phyloP scores from a whole-genome alignment of 2,113 vertebrate species.

The Antidorcas marsupialis region DNA sequence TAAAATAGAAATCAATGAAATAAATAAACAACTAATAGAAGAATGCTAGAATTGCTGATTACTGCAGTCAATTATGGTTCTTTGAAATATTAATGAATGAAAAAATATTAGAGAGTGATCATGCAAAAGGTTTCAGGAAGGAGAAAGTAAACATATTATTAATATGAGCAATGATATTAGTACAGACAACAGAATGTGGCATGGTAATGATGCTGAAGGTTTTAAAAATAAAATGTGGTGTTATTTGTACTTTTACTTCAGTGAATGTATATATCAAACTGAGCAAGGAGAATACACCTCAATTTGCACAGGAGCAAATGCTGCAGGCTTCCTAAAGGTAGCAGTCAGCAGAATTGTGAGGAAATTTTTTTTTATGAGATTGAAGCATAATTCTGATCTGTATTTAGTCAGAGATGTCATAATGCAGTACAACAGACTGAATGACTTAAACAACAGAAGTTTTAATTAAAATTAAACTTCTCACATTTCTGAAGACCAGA shows the following conservation, averaged over 20 bases:
- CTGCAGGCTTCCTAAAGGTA: background rate
- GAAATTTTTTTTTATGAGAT: background rate
- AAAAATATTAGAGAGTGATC: background rate
- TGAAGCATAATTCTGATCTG: background rate
- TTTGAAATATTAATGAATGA: background rate
- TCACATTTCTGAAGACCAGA: rapidly evolving
- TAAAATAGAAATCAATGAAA: background rate
- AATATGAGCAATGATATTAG: background rate
- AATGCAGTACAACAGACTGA: background rate
- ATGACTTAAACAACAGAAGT: background rate
- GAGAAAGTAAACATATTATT: background rate
- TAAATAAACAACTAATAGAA: background rate
- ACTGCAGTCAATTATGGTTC: background rate
- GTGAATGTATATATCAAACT: background rate
- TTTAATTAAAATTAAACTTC: background rate
- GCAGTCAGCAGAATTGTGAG: background rate
- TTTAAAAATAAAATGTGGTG: background rate
- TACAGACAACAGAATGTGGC: background rate
- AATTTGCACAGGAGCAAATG: background rate
- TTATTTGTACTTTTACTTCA: background rate
- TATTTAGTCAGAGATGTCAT: background rate
- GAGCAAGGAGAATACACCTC: background rate
- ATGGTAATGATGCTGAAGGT: background rate
- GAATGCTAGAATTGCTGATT: background rate
- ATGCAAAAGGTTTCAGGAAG: background rate